Evolutionary conservation across 2,888 invertebrate genomes (phyloP).

Genomic region (Metopia argyrocephala): DNA sequence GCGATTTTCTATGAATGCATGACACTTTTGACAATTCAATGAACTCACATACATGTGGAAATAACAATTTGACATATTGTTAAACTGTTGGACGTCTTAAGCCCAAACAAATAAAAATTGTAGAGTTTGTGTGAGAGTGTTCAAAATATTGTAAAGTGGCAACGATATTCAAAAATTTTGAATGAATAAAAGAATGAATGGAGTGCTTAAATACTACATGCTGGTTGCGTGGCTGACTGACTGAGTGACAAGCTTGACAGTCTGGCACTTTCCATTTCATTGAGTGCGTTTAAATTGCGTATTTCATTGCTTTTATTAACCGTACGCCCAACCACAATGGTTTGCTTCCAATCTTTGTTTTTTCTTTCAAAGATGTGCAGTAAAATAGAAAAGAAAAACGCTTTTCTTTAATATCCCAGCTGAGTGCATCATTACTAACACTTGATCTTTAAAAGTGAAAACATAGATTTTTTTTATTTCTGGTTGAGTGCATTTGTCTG

Average conservation of each 20-base stretch:
- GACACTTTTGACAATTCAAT: slow-evolving; percentile 63
- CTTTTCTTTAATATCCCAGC: slow-evolving; percentile 22
- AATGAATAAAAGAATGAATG: slow-evolving; percentile 22
- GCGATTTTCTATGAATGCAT: slow-evolving; percentile 27
- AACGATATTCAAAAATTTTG: slow-evolving; percentile 29
- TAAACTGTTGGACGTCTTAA: slow-evolving; percentile 59
- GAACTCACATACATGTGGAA: slow-evolving; percentile 40
- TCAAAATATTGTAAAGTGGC: slow-evolving; percentile 28
- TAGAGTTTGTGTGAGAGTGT: slow-evolving; percentile 21
- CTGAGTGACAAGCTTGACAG: slow-evolving; percentile 15
- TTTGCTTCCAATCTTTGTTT: slow-evolving; percentile 10
- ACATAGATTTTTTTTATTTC: slow-evolving; percentile 1
- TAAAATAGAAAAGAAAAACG: slow-evolving; percentile 15
- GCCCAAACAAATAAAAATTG: neutral
- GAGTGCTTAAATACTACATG: slow-evolving; percentile 57
- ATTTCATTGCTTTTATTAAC: slow-evolving; percentile 5
- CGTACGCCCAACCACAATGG: slow-evolving; percentile 20
- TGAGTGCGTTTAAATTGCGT: slow-evolving; percentile 37
- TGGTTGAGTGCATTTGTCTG: neutral
- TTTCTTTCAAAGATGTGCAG: slow-evolving; percentile 29
- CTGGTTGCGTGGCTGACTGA: slow-evolving; percentile 38
- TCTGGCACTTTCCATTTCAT: slow-evolving; percentile 62
- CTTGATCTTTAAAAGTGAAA: slow-evolving; percentile 51
- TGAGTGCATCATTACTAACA: slow-evolving; percentile 13
- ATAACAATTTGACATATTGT: slow-evolving; percentile 60